Evolutionary conservation across 2,797 vertebrate species (phyloP), one percentile per base, ranked within the genome.

Genomic region (Sebastes kiyomatsui): DNA sequence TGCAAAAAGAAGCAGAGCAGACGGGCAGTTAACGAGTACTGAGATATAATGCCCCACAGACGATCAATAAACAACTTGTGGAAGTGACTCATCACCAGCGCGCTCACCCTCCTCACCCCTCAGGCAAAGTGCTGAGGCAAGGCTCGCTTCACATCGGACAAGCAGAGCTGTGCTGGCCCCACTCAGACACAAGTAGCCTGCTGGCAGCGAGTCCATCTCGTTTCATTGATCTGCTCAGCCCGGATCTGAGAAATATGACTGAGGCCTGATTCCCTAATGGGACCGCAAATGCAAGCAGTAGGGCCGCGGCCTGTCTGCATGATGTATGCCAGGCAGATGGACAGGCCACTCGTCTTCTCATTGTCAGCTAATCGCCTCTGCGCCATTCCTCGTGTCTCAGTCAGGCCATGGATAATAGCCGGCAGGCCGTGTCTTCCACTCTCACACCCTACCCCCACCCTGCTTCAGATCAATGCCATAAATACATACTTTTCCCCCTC

Each of bases 181-280:
- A 78, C 83, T 88, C 87, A 88, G 72, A 83, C 81, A 81, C 82
- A 60, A 84, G 75, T 74, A 81, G 86, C 74, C 84, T 12, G 61
- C 70, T 87, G 85, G 88, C 90, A 86, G 82, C 65, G 23, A 84
- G 69, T 87, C 84, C 87, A 89, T 89, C 88, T 86, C 62, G 2
- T 83, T 77, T 79, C 84, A 95, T 93, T 86, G 92, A 94, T 94
- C 90, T 35, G 67, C 42, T 81, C 85, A 22, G 78, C 62, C 66
- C 4, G 3, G 67, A 84, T 87, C 69, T 64, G 77, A 91, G 91
- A 93, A 92, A 93, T 93, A 94, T 92, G 90, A 89, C 91, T 75
- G 81, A 83, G 85, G 82, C 81, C 84, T 18, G 85, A 86, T 88
- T 90, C 87, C 77, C 86, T 94, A 94, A 94, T 94, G 92, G 86